A percentile compares a stretch with the other conserved stretches of the same genome.
Conservation (phyloP, 2,797 vertebrate genomes). For the Coreius guichenoti region DNA sequence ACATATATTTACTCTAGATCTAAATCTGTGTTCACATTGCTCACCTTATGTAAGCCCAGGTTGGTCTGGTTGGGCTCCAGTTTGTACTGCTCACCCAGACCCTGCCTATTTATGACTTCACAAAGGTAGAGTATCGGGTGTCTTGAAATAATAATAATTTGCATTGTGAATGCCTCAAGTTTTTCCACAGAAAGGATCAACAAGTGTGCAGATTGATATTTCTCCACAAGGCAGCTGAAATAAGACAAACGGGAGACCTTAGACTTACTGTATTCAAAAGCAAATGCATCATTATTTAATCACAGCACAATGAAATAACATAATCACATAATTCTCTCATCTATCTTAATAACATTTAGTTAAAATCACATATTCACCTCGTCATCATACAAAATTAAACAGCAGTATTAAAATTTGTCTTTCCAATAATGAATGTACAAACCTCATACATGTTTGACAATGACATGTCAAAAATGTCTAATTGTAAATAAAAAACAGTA, state of each 20-base stretch:
- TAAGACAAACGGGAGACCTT: not conserved
- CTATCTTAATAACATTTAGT: not conserved
- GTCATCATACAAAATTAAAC: not conserved
- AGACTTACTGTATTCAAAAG: not conserved
- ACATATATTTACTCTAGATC: not conserved
- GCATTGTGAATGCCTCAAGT: conserved; percentile 21
- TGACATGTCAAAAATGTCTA: not conserved
- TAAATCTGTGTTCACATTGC: not conserved
- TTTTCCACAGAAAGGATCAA: conserved; percentile 29
- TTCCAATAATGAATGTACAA: not conserved
- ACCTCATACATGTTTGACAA: not conserved
- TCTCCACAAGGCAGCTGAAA: conserved; percentile 34
- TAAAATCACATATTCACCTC: not conserved
- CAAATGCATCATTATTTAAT: not conserved
- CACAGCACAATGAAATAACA: not conserved
- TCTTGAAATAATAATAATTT: conserved; percentile 10
- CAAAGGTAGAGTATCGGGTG: conserved; percentile 16
- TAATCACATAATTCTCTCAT: not conserved
- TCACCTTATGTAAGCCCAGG: conserved; percentile 35
- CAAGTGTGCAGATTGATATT: not conserved
- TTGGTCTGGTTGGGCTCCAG: not conserved
- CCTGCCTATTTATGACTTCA: not conserved
- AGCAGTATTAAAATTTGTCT: not conserved
- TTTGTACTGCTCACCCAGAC: not conserved
- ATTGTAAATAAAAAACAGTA: not conserved